phyloP scores from a whole-genome alignment of 2,888 invertebrate species.

The Torymus auratus region DNA sequence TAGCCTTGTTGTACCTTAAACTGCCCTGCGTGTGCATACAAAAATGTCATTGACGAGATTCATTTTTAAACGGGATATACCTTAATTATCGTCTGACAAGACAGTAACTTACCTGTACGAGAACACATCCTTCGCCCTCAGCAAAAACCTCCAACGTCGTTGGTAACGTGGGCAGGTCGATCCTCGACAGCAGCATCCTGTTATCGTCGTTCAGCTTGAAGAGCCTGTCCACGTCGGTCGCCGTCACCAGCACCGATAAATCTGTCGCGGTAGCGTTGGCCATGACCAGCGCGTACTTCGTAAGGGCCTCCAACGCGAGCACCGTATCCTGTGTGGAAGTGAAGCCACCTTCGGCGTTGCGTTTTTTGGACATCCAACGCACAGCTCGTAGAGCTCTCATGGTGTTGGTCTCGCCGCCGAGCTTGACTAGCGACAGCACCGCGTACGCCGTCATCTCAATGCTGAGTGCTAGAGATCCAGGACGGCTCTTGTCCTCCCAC shows the following conservation, averaged over 20 bases:
- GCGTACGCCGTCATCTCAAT: constrained; percentile 85
- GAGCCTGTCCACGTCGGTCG: constrained; percentile 74
- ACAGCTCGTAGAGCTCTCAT: constrained; percentile 81
- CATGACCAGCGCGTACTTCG: constrained; percentile 78
- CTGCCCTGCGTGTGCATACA: constrained; percentile 73
- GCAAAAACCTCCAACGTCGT: constrained; percentile 77
- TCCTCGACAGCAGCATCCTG: constrained; percentile 77
- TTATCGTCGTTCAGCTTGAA: constrained; percentile 77
- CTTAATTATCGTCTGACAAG: neutral
- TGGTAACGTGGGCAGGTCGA: constrained; percentile 76
- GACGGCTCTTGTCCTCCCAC: constrained; percentile 78
- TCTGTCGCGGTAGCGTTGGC: constrained; percentile 75
- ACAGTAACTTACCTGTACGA: constrained; percentile 78
- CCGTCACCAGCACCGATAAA: constrained; percentile 76
- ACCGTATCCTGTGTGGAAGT: constrained; percentile 85
- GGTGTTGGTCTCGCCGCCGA: constrained; percentile 78
- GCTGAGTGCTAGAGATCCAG: constrained; percentile 79
- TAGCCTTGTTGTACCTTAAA: constrained; percentile 78
- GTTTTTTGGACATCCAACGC: constrained; percentile 85
- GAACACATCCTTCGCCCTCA: constrained; percentile 79
- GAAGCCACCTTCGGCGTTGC: constrained; percentile 85
- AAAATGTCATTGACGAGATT: too few species aligned
- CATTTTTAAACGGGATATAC: too few species aligned
- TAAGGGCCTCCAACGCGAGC: constrained; percentile 80
- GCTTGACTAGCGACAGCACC: constrained; percentile 79